These are phyloP conservation scores for Abramis brama DNA, from an alignment of 2,113 vertebrate species.

Conservation along the genomic window DNA sequence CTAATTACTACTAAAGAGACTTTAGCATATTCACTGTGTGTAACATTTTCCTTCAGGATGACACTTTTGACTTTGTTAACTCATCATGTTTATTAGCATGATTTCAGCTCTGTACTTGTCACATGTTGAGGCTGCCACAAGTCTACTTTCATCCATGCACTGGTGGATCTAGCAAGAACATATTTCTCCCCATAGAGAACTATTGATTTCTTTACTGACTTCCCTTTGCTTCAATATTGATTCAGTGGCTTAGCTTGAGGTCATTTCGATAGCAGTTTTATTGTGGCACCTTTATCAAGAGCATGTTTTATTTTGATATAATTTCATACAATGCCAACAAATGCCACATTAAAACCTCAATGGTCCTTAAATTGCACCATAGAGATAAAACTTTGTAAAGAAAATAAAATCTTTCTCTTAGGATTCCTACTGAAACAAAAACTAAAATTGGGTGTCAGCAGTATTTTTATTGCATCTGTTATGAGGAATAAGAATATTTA, in stretches of 20 bases:
- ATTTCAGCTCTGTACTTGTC: not conserved
- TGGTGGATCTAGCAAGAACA: constrained; percentile 19
- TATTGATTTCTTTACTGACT: constrained; percentile 47
- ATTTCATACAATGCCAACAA: constrained; percentile 21
- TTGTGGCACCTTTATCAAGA: constrained; percentile 17
- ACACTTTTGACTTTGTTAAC: not conserved
- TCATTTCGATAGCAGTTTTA: constrained; percentile 37
- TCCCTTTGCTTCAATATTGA: constrained; percentile 44
- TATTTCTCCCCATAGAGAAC: constrained; percentile 26
- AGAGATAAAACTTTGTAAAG: not conserved
- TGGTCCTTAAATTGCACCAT: not conserved
- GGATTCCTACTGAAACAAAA: not conserved
- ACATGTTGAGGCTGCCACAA: not conserved
- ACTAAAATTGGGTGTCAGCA: not conserved
- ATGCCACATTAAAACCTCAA: constrained; percentile 16
- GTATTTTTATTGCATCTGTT: not conserved
- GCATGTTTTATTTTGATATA: constrained; percentile 44
- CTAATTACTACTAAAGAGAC: not conserved
- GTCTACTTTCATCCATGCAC: not conserved
- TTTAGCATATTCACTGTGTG: not conserved
- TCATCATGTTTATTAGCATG: not conserved
- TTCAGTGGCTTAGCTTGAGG: constrained; percentile 46
- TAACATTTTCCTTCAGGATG: not conserved
- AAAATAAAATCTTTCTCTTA: not conserved
- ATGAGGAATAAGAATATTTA: not conserved